A percentile compares a stretch with the other conserved stretches of the same genome.
These are phyloP conservation scores for Zaprionus tsacasi DNA, from an alignment of 1,140 invertebrate species.

Conservation along the genomic window DNA sequence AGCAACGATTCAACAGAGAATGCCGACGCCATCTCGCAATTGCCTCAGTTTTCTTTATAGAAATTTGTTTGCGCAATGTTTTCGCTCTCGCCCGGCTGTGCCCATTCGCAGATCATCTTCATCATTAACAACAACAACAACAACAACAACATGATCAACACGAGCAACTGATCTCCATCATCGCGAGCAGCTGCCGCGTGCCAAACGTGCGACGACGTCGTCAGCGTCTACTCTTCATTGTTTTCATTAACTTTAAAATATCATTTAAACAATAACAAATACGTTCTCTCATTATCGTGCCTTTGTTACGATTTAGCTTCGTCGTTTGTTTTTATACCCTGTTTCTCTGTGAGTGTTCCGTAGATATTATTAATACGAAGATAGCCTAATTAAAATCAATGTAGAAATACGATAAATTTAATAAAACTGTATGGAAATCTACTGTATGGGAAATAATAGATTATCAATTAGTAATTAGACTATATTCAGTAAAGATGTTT, in stretches of 20 bases:
- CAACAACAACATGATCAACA: conserved; percentile 11
- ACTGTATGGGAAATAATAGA: neutral
- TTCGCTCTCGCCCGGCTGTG: conserved; percentile 27
- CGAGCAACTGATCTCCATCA: conserved; percentile 31
- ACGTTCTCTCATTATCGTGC: neutral
- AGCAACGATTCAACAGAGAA: conserved; percentile 24
- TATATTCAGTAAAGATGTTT: neutral
- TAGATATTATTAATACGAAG: conserved; percentile 2
- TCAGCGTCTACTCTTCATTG: conserved; percentile 32
- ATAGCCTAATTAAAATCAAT: conserved; percentile 28
- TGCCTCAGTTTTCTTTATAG: conserved; percentile 30
- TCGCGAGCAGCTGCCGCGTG: conserved; percentile 41
- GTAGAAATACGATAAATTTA: conserved; percentile 23
- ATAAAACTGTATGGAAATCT: conserved; percentile 28
- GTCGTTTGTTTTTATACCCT: conserved; percentile 2
- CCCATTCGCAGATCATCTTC: conserved; percentile 34
- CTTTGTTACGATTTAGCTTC: neutral
- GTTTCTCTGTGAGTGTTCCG: conserved; percentile 14
- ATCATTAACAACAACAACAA: conserved; percentile 39
- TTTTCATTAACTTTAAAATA: conserved; percentile 55
- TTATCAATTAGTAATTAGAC: neutral
- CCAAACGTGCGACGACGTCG: conserved; percentile 27
- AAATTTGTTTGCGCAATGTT: conserved; percentile 53
- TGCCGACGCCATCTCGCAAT: conserved; percentile 21
- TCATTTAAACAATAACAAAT: conserved; percentile 48